These are phyloP conservation scores for Otus sunia DNA, from an alignment of 2,113 vertebrate genomes.

Conservation along the genomic window DNA sequence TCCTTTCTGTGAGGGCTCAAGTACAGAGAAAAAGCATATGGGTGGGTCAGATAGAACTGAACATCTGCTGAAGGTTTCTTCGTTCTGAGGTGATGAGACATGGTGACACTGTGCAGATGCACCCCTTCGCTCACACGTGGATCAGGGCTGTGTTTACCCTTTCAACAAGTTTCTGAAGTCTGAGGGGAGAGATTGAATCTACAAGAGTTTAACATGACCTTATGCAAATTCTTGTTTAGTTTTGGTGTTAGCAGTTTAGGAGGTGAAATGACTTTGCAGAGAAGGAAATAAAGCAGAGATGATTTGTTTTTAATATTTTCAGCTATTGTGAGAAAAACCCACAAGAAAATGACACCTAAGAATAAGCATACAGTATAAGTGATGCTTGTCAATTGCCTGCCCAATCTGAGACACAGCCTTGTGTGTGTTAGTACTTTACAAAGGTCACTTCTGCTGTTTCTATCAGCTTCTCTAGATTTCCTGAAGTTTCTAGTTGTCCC, in stretches of 20 bases:
- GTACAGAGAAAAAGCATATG: neutral
- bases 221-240: neutral
- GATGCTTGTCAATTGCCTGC: neutral
- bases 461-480: neutral
- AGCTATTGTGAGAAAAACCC: neutral
- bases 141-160: neutral
- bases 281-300: neutral
- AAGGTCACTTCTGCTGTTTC: neutral
- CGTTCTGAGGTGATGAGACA: neutral
- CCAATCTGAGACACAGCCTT: neutral
- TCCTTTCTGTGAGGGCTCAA: neutral
- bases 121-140: fast-evolving
- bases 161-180: neutral
- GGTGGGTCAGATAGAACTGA: neutral
- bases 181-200: neutral
- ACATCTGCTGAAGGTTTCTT: neutral
- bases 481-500: neutral
- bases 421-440: neutral
- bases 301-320: neutral
- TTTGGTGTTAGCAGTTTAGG: neutral
- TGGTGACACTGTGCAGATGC: neutral
- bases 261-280: neutral
- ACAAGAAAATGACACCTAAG: neutral
- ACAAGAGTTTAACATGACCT: neutral
- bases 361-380: neutral